phyloP scores from a whole-genome alignment of 2,888 invertebrate species.

The Celastrina argiolus region DNA sequence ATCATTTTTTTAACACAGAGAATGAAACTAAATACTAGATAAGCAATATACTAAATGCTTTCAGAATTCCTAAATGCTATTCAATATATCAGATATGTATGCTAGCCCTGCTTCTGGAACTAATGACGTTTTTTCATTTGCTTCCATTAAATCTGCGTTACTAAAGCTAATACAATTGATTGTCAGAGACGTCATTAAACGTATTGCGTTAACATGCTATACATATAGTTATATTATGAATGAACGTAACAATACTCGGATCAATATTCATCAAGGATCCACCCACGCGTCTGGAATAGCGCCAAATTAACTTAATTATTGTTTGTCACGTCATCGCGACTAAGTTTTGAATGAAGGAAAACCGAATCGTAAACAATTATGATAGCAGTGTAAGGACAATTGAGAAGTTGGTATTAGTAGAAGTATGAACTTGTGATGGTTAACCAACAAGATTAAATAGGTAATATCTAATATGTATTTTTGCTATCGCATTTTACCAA shows the following conservation, averaged over 20 bases:
- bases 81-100: not conserved
- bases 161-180: not conserved
- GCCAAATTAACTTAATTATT: slow-evolving; percentile 20
- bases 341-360: not conserved
- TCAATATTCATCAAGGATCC: slow-evolving; percentile 18
- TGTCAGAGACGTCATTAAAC: not conserved
- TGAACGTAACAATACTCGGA: slow-evolving; percentile 20
- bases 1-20: no score
- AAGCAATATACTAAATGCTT: no score
- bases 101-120: not conserved
- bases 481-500: not conserved
- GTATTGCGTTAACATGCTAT: not conserved
- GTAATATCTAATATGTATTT: not conserved
- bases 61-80: no score
- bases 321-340: not conserved
- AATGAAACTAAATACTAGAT: no score
- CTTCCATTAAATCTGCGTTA: not conserved
- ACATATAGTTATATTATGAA: not conserved
- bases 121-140: not conserved
- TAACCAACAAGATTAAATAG: not conserved
- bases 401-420: not conserved
- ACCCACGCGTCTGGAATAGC: slow-evolving; percentile 9
- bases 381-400: not conserved
- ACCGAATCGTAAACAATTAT: not conserved
- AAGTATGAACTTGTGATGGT: not conserved